These are phyloP conservation scores for Meiosimyza platycephala DNA, from an alignment of 2,888 invertebrate species.

Conservation along the genomic window DNA sequence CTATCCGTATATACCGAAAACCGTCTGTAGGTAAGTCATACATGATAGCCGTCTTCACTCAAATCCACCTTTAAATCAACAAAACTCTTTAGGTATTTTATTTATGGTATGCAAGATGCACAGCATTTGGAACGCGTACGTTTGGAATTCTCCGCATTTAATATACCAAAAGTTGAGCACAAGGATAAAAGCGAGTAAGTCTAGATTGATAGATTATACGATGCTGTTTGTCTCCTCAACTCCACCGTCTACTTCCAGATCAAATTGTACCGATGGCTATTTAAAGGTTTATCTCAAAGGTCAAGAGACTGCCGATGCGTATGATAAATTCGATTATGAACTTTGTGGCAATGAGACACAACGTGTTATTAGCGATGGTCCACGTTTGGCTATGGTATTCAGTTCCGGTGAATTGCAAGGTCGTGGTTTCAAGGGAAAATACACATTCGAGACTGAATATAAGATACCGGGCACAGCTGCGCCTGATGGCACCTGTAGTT, in stretches of 20 bases:
- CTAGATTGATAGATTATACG: not conserved
- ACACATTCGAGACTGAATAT: conserved; percentile 79
- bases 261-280: conserved; percentile 89
- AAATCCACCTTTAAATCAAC: not conserved
- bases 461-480: conserved; percentile 94
- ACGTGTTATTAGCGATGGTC: conserved; percentile 88
- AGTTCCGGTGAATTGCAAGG: conserved; percentile 93
- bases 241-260: conserved; percentile 47
- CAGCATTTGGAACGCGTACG: conserved; percentile 95
- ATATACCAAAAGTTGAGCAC: conserved; percentile 82
- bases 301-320: conserved; percentile 91
- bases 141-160: conserved; percentile 88
- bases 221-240: not conserved
- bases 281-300: conserved; percentile 91
- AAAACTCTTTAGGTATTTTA: conserved; percentile 78
- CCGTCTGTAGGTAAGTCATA: conserved; percentile 83
- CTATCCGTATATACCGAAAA: conserved; percentile 93
- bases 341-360: conserved; percentile 90
- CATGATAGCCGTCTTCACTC: not conserved
- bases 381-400: conserved; percentile 93
- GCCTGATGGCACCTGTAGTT: conserved; percentile 90
- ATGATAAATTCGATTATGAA: conserved; percentile 93
- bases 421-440: conserved; percentile 82
- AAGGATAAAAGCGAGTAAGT: conserved; percentile 84
- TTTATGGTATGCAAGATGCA: conserved; percentile 97